Conservation (phyloP, 2,888 invertebrate genomes). For the Baronia brevicornis region DNA sequence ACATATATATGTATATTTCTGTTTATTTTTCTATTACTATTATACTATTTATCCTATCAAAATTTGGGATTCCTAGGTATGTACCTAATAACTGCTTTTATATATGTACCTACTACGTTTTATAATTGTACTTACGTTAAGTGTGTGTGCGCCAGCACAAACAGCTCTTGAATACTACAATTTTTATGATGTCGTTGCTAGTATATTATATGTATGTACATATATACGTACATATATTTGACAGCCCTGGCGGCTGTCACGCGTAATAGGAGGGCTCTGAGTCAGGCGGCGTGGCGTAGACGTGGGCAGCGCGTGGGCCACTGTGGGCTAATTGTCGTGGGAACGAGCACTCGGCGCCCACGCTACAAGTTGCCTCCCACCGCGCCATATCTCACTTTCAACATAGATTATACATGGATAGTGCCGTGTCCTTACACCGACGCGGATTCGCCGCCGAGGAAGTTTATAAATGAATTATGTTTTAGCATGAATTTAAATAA, state of each 20-base stretch:
- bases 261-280: slow-evolving; percentile 28
- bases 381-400: slow-evolving; percentile 11
- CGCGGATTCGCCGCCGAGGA: neutral
- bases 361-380: slow-evolving; percentile 11
- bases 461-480: neutral
- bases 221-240: slow-evolving; percentile 13
- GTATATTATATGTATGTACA: too few relatives aligned
- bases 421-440: slow-evolving; percentile 2
- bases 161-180: too few relatives aligned
- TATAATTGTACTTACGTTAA: too few relatives aligned
- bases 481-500: too few relatives aligned
- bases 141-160: too few relatives aligned
- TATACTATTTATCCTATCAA: too few relatives aligned
- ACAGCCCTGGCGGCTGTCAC: slow-evolving; percentile 33
- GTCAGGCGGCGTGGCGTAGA: slow-evolving; percentile 27
- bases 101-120: too few relatives aligned
- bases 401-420: slow-evolving; percentile 14
- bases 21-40: too few relatives aligned
- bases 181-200: too few relatives aligned
- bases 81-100: too few relatives aligned
- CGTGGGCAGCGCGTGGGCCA: slow-evolving; percentile 28
- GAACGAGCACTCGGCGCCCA: slow-evolving; percentile 38
- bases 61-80: too few relatives aligned
- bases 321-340: slow-evolving; percentile 67
- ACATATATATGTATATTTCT: too few relatives aligned